These are phyloP conservation scores for Lasioglossum lativentre DNA, from an alignment of 2,888 invertebrate species.

Conservation along the genomic window DNA sequence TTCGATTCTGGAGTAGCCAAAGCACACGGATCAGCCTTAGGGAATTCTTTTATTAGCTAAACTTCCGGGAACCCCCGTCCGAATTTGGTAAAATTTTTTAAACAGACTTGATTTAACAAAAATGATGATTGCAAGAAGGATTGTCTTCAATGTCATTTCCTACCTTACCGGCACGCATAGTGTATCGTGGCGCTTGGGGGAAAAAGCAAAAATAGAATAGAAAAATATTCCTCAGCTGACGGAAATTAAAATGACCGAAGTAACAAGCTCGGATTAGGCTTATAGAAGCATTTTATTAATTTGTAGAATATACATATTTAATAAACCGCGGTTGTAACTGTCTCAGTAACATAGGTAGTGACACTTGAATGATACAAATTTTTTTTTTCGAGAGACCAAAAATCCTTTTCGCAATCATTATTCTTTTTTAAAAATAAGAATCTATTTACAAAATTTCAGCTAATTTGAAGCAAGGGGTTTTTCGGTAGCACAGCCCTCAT, in stretches of 20 bases:
- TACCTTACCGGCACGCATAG: neutral
- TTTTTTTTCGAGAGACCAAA: too few species aligned
- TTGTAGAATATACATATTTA: too few species aligned
- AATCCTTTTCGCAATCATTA: neutral
- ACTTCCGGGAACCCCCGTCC: neutral
- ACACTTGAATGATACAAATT: too few species aligned
- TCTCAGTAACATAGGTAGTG: too few species aligned
- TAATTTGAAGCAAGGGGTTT: neutral
- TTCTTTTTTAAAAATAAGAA: neutral
- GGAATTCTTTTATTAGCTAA: neutral
- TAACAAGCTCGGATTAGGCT: neutral
- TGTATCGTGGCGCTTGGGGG: too few species aligned
- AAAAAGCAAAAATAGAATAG: neutral
- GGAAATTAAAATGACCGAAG: neutral
- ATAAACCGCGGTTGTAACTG: neutral
- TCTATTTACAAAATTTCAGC: neutral
- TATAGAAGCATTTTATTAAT: too few species aligned
- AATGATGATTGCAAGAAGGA: neutral
- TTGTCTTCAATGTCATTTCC: neutral
- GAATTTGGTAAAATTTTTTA: neutral
- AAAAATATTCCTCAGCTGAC: neutral
- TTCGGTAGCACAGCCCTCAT: neutral
- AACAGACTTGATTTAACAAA: neutral
- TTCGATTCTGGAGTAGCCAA: neutral
- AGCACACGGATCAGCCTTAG: constrained; percentile 3